Base-by-base conservation (phyloP, 2,113 vertebrate genomes). In the Apteryx mantelli region DNA sequence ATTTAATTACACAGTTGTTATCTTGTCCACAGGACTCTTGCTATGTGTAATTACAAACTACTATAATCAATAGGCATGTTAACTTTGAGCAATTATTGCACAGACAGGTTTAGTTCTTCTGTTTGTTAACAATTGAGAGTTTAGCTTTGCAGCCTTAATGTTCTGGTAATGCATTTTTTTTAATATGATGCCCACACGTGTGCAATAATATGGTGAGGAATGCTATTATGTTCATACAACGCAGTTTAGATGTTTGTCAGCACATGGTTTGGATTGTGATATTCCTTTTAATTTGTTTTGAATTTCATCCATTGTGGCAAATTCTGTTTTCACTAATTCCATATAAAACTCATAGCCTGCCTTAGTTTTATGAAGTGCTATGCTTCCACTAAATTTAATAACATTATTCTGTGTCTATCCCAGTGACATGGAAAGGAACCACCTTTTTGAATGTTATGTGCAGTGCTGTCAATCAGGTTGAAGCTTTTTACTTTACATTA, bases 171-270 rank as follows among this genome's bases (percentile, higher is more conserved):
- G 8, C 10, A 11, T 58, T 50, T 58, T 92, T 68, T 46, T 32
- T 74, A 12, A 25, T 36, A 1, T 12, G 9, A 10, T 58, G 3
- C 2, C 0, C 44, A 26, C 22, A 64, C 3, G 5, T 7, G 3
- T 40, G 65, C 74, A 69, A 0, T 60, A 3, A 15, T 5, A 4
- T 55, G 64, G 9, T 73, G 38, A 61, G 40, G 22, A 92, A 26
- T 73, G 60, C 14, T 82, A 0, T 6, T 75, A 40, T 26, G n/a
- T n/a, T 34, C 36, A 5, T 63, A 17, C 34, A 71, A 60, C 38
- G 52, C 4, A 5, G 18, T 42, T 95, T 7, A 56, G 26, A 42
- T 68, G n/a, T 21, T 40, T 58, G 26, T 53, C 50, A 46, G 20
- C 38, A 52, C 1, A 0, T 60, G 25, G 9, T 66, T 60, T 13